Evolutionary conservation across 2,797 vertebrate genomes (phyloP), one percentile per base, ranked within the genome.

Genomic region (Arrhamphus sclerolepis): DNA sequence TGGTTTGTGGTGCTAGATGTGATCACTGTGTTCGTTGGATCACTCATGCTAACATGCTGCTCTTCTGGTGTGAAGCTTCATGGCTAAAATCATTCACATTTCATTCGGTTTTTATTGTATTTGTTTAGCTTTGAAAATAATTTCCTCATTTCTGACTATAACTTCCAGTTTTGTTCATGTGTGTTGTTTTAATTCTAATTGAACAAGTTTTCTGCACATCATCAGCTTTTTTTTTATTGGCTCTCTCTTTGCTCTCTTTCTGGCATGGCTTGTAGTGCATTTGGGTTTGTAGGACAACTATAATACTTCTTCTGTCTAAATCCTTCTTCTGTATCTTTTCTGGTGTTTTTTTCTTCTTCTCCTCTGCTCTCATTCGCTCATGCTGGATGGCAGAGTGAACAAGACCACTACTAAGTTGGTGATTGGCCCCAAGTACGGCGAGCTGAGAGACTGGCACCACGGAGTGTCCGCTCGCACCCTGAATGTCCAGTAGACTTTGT

Each of bases 401-500:
- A 97, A 95, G 94, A 72, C 92, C 88, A 93, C 92, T 89, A 90
- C 93, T 89, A 93, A 94, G 51, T 46, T 89, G 90, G 87, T 94
- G 89, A 93, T 96, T 86, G 96, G 94, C 75, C 97, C 97, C 73
- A 97, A 95, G 93, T 98, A 99, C 78, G 90, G 92, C 90, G 95
- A 96, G 90, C 96, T 99, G 91, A 95, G 96, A 91, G 94, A 98
- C 93, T 98, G 97, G 97, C 97, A 99, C 92, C 97, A 98, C 61
- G 97, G 94, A 83, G 96, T 99, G 90, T 99, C 97, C 81, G 97
- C 97, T 89, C 95, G 94, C 89, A 95, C 95, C 89, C 96, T 99
- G 86, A 98, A 98, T 87, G 96, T 99, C 80, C 94, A 96, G 90
- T 98, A 95, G 94, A 82, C 46, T 57, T 34, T 72, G 34, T 46